These are phyloP conservation scores for Ophion ellenae DNA, from an alignment of 2,888 invertebrate genomes.

Conservation along the genomic window DNA sequence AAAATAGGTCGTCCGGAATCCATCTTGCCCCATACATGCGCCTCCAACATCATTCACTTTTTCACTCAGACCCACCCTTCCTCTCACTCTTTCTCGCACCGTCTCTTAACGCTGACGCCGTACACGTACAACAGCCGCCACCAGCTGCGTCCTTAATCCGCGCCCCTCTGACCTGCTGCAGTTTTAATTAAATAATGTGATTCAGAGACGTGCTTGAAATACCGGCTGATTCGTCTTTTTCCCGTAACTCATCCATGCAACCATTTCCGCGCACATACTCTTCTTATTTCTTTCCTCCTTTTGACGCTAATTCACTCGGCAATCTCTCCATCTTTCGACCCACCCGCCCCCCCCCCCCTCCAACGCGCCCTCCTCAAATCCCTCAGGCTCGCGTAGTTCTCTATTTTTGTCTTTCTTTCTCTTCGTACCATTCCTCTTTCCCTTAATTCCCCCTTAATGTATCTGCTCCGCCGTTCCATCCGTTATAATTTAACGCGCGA, in stretches of 20 bases:
- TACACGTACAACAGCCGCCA: slow-evolving; percentile 44
- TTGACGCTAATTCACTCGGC: slow-evolving; percentile 58
- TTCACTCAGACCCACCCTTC: neutral
- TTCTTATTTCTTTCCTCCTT: slow-evolving; percentile 46
- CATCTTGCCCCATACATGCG: slow-evolving; percentile 2
- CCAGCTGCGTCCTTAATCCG: slow-evolving; percentile 51
- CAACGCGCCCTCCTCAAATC: neutral
- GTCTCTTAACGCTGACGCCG: slow-evolving; percentile 43
- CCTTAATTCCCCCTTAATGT: slow-evolving; percentile 35
- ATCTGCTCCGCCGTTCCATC: slow-evolving; percentile 45
- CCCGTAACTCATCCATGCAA: slow-evolving; percentile 47
- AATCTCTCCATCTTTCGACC: slow-evolving; percentile 1
- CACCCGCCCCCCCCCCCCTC: neutral
- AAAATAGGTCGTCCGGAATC: neutral
- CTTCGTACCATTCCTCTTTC: slow-evolving; percentile 34
- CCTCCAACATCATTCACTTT: neutral
- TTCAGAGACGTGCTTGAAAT: slow-evolving; percentile 76
- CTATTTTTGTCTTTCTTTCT: slow-evolving; percentile 27
- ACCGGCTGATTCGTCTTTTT: slow-evolving; percentile 72
- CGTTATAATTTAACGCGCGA: slow-evolving; percentile 45
- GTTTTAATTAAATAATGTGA: slow-evolving; percentile 78
- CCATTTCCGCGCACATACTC: slow-evolving; percentile 40
- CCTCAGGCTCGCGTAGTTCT: neutral
- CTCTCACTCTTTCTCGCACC: slow-evolving; percentile 19
- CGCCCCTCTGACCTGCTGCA: slow-evolving; percentile 63